A percentile compares a stretch with the other conserved stretches of the same genome.
These are phyloP conservation scores for Ammospiza nelsoni DNA, from an alignment of 2,113 vertebrate genomes.

Conservation along the genomic window DNA sequence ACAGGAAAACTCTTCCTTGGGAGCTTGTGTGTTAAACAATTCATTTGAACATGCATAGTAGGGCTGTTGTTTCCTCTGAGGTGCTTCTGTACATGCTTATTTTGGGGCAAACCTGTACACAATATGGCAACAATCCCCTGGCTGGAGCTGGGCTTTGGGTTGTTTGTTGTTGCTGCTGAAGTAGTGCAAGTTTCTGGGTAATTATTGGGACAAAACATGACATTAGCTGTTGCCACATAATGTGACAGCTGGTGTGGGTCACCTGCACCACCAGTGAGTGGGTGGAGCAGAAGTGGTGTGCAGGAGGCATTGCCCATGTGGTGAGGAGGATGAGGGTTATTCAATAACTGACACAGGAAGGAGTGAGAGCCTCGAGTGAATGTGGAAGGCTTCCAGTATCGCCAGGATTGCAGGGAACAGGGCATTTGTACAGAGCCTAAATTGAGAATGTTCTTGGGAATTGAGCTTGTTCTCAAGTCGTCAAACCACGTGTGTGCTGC, in stretches of 20 bases:
- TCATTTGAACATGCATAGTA: fast-evolving
- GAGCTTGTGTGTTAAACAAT: background rate
- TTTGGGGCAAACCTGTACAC: background rate
- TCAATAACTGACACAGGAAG: background rate
- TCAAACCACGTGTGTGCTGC: background rate
- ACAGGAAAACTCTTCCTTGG: background rate
- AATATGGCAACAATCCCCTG: fast-evolving
- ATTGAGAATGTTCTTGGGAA: background rate
- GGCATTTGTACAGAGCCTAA: background rate
- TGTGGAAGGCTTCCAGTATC: background rate
- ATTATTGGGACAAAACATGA: background rate
- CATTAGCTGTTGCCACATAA: background rate
- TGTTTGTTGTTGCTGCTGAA: background rate
- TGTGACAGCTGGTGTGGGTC: slow-evolving; percentile 12
- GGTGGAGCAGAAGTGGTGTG: background rate
- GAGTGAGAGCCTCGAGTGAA: background rate
- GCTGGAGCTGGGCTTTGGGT: background rate
- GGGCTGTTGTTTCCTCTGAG: background rate
- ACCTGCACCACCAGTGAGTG: background rate
- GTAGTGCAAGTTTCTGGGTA: background rate
- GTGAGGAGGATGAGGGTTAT: slow-evolving; percentile 28
- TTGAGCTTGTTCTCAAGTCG: background rate
- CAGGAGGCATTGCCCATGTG: slow-evolving; percentile 23
- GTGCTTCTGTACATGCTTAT: background rate
- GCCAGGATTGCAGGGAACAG: background rate